Evolutionary conservation across 2,113 vertebrate species (phyloP), one percentile per base, ranked within the genome.

Genomic region (Eublepharis macularius): DNA sequence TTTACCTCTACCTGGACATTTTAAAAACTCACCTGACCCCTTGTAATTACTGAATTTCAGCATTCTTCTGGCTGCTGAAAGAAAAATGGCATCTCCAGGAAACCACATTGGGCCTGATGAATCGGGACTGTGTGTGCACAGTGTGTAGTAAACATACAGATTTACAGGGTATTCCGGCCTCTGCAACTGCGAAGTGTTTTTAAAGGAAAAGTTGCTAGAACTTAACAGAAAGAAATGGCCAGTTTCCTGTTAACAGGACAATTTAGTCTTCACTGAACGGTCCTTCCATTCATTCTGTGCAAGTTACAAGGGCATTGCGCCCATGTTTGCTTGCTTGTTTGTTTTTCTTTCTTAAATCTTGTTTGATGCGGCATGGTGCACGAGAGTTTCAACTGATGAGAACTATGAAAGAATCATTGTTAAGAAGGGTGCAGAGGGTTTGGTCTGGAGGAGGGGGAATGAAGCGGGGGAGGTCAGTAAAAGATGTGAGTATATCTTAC

Each of bases 401-500:
- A 54, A 32, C 43, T 11, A 39, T 36, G 24, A 74, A 80, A 73
- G 84, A 47, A 21, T 29, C 32, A 36, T 65, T 73, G n/a, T 49
- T 47, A 65, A 49, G 76, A 12, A 14, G 21, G 4, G 45, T 34
- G 32, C 43, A 57, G 14, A 47, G 49, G 66, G 2, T 51, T 45
- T 63, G 68, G 24, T 11, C 47, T 45, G 39, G 66, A 10, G 11
- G 76, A 19, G 17, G 29, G 68, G 32, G 26, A 49, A 16, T 16
- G 57, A 21, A 9, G 13, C 17, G 29, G 34, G 45, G 26, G 16
- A 7, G 34, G 21, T 57, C 36, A 11, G 77, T 54, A 82, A 88
- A 92, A 91, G 86, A 92, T 83, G 92, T 85, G 83, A 80, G 90
- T 78, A 84, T 72, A 81, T 91, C 97, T 97, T 98, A 99, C 98